Conservation (phyloP, 1,140 invertebrate genomes). For the Drosophila insularis region DNA sequence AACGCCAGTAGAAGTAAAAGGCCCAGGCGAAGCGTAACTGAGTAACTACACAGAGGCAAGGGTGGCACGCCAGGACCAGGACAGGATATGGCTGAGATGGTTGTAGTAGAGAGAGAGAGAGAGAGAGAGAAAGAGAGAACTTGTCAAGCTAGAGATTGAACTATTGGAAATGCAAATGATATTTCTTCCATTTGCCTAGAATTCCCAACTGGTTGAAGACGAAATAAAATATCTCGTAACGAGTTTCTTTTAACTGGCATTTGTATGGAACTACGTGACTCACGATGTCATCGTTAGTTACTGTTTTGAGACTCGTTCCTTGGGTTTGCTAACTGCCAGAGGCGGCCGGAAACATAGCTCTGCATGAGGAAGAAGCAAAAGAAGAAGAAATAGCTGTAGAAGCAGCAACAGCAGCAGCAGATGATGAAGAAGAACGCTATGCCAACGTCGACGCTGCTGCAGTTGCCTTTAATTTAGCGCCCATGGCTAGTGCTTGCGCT, state of each 20-base stretch:
- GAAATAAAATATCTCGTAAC: no score
- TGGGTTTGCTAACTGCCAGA: conserved; percentile 69
- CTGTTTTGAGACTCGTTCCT: conserved; percentile 30
- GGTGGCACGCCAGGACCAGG: conserved; percentile 2
- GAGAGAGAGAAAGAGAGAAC: no score
- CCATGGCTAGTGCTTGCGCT: conserved; percentile 61
- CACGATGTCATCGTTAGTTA: conserved; percentile 43
- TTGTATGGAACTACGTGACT: not conserved
- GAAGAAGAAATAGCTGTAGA: conserved; percentile 13
- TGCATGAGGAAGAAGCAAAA: conserved; percentile 49
- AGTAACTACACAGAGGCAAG: conserved; percentile 41
- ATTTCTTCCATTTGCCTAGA: no score
- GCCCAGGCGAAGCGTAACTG: conserved; percentile 60
- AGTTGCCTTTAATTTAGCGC: conserved; percentile 71
- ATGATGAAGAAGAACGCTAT: conserved; percentile 27
- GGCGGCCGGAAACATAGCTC: conserved; percentile 71
- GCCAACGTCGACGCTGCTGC: conserved; percentile 27
- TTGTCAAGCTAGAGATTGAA: no score
- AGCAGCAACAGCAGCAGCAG: conserved; percentile 11
- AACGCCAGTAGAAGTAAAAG: conserved; percentile 39
- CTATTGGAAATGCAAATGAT: no score
- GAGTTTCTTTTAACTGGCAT: no score
- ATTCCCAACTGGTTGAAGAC: no score
- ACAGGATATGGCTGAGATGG: conserved; percentile 1
- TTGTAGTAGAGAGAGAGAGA: no score